Evolutionary conservation across 2,888 invertebrate genomes (phyloP), one percentile per base, ranked within the genome.

Genomic region (Plusia festucae): DNA sequence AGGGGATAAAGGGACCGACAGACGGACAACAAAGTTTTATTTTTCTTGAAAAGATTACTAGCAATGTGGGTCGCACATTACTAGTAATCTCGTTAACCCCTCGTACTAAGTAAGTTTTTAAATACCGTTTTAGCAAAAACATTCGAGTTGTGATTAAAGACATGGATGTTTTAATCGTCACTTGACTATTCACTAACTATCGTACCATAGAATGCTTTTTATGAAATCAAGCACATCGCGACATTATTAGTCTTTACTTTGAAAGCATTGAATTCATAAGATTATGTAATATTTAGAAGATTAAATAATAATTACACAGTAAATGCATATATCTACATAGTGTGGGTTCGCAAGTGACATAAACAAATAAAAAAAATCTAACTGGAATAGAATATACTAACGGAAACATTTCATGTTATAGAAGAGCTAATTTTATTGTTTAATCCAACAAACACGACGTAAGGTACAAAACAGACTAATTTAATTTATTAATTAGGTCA

Each of bases 381-480:
- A n/a, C 0, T 40, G 4, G 6, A 40, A 40, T 0, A n/a, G 40
- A 40, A 40, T 40, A 1, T 13, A 40, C 0, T n/a, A 30, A 40
- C 0, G n/a, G 34, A 2, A 40, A 40, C 40, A 40, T n/a, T 40
- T 40, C 15, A 4, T n/a, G 40, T n/a, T 40, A 40, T 40, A 40
- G n/a, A 40, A n/a, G n/a, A 40, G n/a, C 40, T 40, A 40, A 40
- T 40, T n/a, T 40, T n/a, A 40, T 40, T 40, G 40, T n/a, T n/a
- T 40, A n/a, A 40, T 40, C n/a, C n/a, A n/a, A 40, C 40, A n/a
- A n/a, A 40, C 40, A 40, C n/a, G n/a, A n/a, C 40, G 40, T 15
- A 40, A 40, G n/a, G 40, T 40, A 40, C 40, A 40, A 40, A 40
- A 40, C 40, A 40, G 40, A n/a, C 40, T 40, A 49, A 49, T 49